Evolutionary conservation across 1,140 invertebrate genomes (phyloP), one percentile per base, ranked within the genome.

Genomic region (Drosophila prosaltans): DNA sequence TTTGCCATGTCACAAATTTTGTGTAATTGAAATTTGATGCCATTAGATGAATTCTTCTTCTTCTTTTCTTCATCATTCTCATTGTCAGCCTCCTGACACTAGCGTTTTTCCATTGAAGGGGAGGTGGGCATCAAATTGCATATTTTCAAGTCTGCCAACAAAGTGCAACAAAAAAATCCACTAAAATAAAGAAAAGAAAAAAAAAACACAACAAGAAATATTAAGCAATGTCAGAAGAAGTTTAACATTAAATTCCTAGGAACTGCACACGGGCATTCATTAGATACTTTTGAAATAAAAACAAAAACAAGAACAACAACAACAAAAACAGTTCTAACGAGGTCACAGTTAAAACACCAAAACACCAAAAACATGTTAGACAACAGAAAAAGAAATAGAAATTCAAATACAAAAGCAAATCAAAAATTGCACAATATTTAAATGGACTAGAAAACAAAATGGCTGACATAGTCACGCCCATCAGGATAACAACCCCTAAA

Each of bases 1-100:
- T 89, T 89, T 89, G 85, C 89, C 84, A 73, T 84, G 80, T 80
- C 84, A 76, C 54, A 76, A 66, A 80, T 83, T 90, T 79, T 86
- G 83, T 86, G 83, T 90, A 90, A 90, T 90, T 90, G 86, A 90
- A 90, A 90, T 90, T 90, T 90, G 86, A 90, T 86, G 69, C 70
- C 74, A 83, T 90, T 90, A 83, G 72, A 82, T 90, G 45, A 51
- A 26, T 51, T 51, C 2, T 51, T 51, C 45, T 51, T 24, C 9
- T 51, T 51, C 2, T 51, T 51, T 21, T 51, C 9, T 51, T 51
- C 45, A 26, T 51, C 45, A 51, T 51, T 51, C 45, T 51, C 45
- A 51, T 51, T 51, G 45, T 51, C 73, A 64, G 60, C 60, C 58
- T 61, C 66, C 36, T 28, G 32, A 21, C 10, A 57, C 9, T 51